phyloP scores from a whole-genome alignment of 92 coral and sea anemone genomes.

The Palythoa heliodiscus region DNA sequence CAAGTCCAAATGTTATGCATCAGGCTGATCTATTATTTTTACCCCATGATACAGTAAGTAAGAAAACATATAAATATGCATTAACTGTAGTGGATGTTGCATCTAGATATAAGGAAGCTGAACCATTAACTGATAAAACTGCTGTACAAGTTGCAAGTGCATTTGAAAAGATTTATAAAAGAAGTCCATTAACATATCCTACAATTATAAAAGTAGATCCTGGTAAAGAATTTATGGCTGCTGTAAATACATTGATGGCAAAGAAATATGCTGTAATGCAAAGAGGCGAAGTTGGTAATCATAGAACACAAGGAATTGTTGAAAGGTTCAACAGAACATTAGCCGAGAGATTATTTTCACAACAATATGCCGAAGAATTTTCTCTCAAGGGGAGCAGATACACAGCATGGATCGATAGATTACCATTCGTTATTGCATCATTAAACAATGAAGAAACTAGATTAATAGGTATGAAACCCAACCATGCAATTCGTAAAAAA shows the following conservation, averaged over 20 bases:
- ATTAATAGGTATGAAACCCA: conserved; percentile 31
- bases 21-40: background rate
- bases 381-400: conserved; percentile 14
- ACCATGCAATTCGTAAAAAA: conserved; percentile 21
- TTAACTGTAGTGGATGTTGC: background rate
- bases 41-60: background rate
- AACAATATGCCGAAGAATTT: too few relatives aligned
- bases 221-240: conserved; percentile 8
- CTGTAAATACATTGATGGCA: background rate
- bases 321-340: conserved; percentile 35
- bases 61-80: conserved; percentile 31
- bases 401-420: conserved; percentile 33
- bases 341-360: too few relatives aligned
- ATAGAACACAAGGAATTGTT: conserved; percentile 37
- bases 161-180: background rate
- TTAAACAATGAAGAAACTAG: conserved; percentile 30
- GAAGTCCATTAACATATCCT: conserved; percentile 28
- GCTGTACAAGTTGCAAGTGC: background rate
- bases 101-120: background rate
- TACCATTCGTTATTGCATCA: conserved; percentile 24
- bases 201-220: conserved; percentile 36
- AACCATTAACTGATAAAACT: background rate
- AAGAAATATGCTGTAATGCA: background rate
- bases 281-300: conserved; percentile 21
- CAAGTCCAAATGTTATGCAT: background rate